Evolutionary conservation across 2,888 invertebrate species (phyloP).

Genomic region (Orchestes rusci): DNA sequence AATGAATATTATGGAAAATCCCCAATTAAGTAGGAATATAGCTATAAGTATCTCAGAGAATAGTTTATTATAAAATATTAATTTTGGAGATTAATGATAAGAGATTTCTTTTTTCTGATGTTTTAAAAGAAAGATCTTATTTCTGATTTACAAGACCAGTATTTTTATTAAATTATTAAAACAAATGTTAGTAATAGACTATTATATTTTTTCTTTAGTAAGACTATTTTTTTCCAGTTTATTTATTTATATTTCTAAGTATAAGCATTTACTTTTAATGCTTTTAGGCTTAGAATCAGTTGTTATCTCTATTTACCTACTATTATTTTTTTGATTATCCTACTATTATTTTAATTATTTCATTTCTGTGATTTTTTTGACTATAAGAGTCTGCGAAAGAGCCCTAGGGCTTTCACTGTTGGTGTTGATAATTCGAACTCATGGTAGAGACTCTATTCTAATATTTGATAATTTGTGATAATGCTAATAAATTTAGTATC

Average conservation of each 20-base stretch:
- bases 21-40: constrained; percentile 29
- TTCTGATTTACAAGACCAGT: constrained; percentile 57
- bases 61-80: constrained; percentile 62
- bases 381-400: constrained; percentile 58
- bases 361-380: constrained; percentile 55
- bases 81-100: constrained; percentile 63
- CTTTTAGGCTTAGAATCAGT: constrained; percentile 56
- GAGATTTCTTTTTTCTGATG: constrained; percentile 51
- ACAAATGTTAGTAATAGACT: constrained; percentile 48
- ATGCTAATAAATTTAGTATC: constrained; percentile 40
- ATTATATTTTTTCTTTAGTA: constrained; percentile 40
- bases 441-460: constrained; percentile 59
- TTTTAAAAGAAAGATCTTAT: constrained; percentile 54
- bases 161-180: constrained; percentile 54
- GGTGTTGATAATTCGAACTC: constrained; percentile 54
- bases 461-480: constrained; percentile 54
- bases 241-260: constrained; percentile 50
- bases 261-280: constrained; percentile 54
- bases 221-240: constrained; percentile 48
- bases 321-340: constrained; percentile 46
- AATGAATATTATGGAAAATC: constrained; percentile 41
- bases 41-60: constrained; percentile 45
- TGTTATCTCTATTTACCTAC: constrained; percentile 51
- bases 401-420: constrained; percentile 57
- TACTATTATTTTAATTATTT: constrained; percentile 34